Evolutionary conservation across 2,888 invertebrate species (phyloP), one percentile per base, ranked within the genome.

Genomic region (Cremastinae sp.): DNA sequence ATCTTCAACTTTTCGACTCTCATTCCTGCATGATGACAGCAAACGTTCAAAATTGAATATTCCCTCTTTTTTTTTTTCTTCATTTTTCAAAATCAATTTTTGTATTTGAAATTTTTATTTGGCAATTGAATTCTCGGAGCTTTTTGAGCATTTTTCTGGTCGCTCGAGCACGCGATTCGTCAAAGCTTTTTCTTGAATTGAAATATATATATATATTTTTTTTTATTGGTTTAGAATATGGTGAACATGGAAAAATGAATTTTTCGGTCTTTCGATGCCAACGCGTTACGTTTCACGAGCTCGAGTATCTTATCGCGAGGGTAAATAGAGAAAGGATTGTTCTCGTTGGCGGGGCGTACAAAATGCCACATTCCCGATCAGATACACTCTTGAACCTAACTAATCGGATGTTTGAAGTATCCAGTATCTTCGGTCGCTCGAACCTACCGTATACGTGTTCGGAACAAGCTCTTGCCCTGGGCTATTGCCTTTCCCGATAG

Each of bases 401-500:
- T 58, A 69, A 69, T 69, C 68, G 68, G 68, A 69, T 69, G 68
- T 69, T 36, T 49, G 22, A 20, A 58, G 49, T 58, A 59, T 69
- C 68, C 49, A 9, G 58, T 69, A 69, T 69, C 58, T 58, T 36
- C 49, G 49, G 36, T 12, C 16, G 16, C 45, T 28, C 4, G 36
- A 28, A n/a, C 58, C 68, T 69, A 16, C 58, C 49, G 58, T 69
- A 38, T 20, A 54, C 41, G 45, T 14, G 22, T 47, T 41, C 36
- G 45, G 34, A 36, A 69, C 49, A 45, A 69, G 49, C 41, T 45
- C 16, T 69, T 28, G 49, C 68, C 49, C 22, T 49, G 38, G 38
- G 49, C 12, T 64, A 58, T 58, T 28, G 20, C 49, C 58, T 49
- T 20, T 49, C 38, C 49, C n/a, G 38, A 28, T 34, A 58, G 16